Evolutionary conservation across 1,140 invertebrate genomes (phyloP).

Genomic region (Dendrolimus punctatus): DNA sequence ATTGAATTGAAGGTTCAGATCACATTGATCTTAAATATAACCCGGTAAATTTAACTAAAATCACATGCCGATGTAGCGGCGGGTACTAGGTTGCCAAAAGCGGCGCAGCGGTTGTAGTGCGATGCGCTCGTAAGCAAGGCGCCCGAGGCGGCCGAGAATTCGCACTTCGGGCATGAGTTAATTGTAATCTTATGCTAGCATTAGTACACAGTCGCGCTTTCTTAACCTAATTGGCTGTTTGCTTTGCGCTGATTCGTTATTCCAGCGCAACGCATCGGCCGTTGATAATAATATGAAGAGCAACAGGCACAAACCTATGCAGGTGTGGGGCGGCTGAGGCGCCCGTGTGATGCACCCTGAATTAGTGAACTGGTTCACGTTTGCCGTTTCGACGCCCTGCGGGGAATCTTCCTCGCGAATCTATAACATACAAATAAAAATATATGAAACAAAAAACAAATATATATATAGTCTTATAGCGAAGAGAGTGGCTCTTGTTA

Average conservation of each 20-base stretch:
- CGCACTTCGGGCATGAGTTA: conserved; percentile 6
- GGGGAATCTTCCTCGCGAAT: conserved; percentile 45
- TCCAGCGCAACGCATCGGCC: conserved; percentile 25
- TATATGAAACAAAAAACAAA: too few species aligned
- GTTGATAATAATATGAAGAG: conserved; percentile 38
- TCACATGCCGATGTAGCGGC: conserved; percentile 30
- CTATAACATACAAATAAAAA: conserved; percentile 17
- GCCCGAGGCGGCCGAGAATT: conserved; percentile 23
- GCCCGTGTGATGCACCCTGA: conserved; percentile 36
- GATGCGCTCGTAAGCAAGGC: conserved; percentile 33
- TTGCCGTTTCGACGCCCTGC: conserved; percentile 10
- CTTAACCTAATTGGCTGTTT: conserved; percentile 30
- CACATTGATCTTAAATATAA: conserved; percentile 10
- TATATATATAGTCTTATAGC: too few species aligned
- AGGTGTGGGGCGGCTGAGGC: conserved; percentile 33
- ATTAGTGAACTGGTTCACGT: conserved; percentile 22
- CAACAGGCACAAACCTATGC: conserved; percentile 64
- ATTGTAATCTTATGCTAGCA: conserved; percentile 31
- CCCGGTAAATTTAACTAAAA: conserved; percentile 52
- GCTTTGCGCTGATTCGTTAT: conserved; percentile 12
- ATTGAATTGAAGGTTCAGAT: too few species aligned
- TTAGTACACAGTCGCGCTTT: conserved; percentile 47
- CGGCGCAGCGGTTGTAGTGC: conserved; percentile 8
- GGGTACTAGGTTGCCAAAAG: conserved; percentile 28
- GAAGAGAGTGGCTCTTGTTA: too few species aligned